Base-by-base conservation (phyloP, 1,140 invertebrate genomes). In the Pseudomyrmex pallidus region DNA sequence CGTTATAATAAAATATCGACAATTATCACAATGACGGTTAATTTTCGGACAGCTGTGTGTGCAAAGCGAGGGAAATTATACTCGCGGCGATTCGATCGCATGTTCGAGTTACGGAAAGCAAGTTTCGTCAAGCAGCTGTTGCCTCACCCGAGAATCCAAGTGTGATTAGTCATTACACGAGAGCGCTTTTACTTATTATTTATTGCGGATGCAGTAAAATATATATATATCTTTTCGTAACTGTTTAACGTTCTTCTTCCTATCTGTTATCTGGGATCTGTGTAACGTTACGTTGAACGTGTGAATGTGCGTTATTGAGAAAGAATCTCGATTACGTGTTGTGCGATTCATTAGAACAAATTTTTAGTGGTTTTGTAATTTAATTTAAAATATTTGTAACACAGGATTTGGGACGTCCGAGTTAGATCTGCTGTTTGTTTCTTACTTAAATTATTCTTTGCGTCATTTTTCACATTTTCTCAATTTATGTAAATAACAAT, bases 11-110 rank as follows among this genome's bases (percentile, higher is more conserved):
- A 54, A 54, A 57, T 57, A 68, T 8, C 12, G 54, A 70, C 48
- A 70, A 80, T 78, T 78, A 78, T 70, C 54, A 12, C 59, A 80
- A 80, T 80, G 46, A 72, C 76, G 13, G 54, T 35, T 46, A 17
- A 20, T 72, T 70, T 68, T 72, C 20, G 64, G 63, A 78, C 54
- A 70, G 20, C 35, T 13, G 48, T 56, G 35, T 35, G 35, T 35
- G 35, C 35, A 35, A 35, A 46, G 67, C 20, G 54, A 22, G 48
- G 54, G n/a, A 59, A 70, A 13, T 35, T 44, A 44, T 8, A 8
- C 54, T 5, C 54, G 66, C 44, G 54, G 22, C 44, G 54, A 78
- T 15, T 70, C n/a, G 52, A 50, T 50, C 15, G 20, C 20, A 22
- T 12, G 10, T 46, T 22, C 35, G 44, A 64, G 13, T 15, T 68